Percentiles rank a stretch among this genome's conserved stretches.
Conservation (phyloP, 1,140 invertebrate genomes). For the Wiebesia pumilae region DNA sequence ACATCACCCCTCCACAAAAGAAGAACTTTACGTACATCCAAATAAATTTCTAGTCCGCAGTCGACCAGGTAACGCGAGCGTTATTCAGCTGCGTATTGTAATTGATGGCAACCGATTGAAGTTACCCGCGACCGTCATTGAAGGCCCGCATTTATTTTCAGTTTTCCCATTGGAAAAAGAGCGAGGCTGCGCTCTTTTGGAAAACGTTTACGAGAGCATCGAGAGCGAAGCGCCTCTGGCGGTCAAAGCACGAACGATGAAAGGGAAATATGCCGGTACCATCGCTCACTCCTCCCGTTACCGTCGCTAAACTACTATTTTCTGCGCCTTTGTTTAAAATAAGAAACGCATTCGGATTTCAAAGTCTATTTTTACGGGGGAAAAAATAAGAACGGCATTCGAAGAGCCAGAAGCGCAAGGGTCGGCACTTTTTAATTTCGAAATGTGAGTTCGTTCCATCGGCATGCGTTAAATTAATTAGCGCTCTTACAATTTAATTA, state of each 20-base stretch:
- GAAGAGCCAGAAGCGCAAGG: too few species aligned
- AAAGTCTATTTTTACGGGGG: background rate
- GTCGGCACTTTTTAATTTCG: background rate
- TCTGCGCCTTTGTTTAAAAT: slow-evolving; percentile 2
- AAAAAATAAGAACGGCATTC: background rate
- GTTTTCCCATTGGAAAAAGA: background rate
- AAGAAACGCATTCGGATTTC: background rate
- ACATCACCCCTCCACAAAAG: background rate
- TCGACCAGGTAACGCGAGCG: too few species aligned
- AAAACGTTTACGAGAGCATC: background rate
- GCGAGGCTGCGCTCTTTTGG: too few species aligned
- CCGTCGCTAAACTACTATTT: background rate
- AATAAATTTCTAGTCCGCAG: too few species aligned
- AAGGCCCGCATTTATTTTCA: background rate
- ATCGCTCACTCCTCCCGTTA: background rate
- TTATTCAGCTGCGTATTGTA: background rate
- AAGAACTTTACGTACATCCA: background rate
- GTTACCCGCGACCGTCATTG: background rate
- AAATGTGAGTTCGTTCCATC: background rate
- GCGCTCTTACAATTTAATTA: too few species aligned
- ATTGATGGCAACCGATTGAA: background rate
- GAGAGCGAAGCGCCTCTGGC: background rate
- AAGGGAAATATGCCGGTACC: background rate
- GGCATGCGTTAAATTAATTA: too few species aligned
- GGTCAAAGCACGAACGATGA: background rate